Conservation (phyloP, 2,797 vertebrate genomes). For the Aulostomus chinensis region DNA sequence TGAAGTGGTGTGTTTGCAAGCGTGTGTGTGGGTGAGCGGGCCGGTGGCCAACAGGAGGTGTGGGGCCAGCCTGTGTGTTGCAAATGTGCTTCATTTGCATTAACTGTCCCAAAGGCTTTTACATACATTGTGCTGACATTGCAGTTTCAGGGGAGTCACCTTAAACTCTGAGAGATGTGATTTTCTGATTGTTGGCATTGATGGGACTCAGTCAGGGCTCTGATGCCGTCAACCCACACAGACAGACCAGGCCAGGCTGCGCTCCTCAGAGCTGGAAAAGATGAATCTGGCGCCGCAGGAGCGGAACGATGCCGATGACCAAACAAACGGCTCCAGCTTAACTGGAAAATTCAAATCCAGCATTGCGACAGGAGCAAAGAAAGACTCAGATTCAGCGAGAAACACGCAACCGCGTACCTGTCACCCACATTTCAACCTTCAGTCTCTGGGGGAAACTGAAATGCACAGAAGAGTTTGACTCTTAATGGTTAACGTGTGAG, state of each 20-base stretch:
- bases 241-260: conserved; percentile 5
- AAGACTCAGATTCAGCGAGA: too few relatives aligned
- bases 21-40: background rate
- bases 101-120: conserved; percentile 19
- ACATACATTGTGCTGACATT: conserved; percentile 30
- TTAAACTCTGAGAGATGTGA: background rate
- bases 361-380: too few relatives aligned
- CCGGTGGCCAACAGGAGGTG: background rate
- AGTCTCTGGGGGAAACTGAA: too few relatives aligned
- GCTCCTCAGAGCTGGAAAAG: conserved; percentile 18
- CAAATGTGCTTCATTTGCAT: conserved; percentile 60
- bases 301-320: background rate
- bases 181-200: conserved; percentile 19
- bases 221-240: conserved; percentile 32
- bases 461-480: too few relatives aligned
- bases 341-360: too few relatives aligned
- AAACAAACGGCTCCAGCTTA: too few relatives aligned
- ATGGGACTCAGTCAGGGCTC: conserved; percentile 3
- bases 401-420: too few relatives aligned
- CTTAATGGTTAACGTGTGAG: too few relatives aligned
- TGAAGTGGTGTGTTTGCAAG: background rate
- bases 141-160: conserved; percentile 20
- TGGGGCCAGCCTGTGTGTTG: conserved; percentile 29
- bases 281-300: conserved; percentile 2
- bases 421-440: too few relatives aligned